These are phyloP conservation scores for Alectura lathami DNA, from an alignment of 2,113 vertebrate species.

Conservation along the genomic window DNA sequence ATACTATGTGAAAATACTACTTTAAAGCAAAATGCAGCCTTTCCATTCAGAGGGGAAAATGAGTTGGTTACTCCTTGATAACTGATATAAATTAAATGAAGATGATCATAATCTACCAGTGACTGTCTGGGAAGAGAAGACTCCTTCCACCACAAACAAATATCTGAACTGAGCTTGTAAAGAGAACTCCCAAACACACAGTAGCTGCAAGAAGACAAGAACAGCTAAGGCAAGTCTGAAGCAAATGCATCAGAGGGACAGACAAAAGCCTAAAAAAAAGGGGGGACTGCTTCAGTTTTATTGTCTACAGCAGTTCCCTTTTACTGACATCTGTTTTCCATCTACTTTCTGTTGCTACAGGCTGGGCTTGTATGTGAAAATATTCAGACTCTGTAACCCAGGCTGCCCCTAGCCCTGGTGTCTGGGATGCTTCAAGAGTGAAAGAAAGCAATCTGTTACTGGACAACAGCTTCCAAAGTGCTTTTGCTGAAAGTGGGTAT, in stretches of 20 bases:
- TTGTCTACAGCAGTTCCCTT: neutral
- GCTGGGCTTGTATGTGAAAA: neutral
- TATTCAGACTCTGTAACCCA: neutral
- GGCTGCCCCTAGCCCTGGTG: accelerated
- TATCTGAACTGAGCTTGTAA: neutral
- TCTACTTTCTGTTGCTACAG: neutral
- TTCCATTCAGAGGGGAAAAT: neutral
- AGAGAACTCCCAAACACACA: neutral
- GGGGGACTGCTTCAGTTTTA: neutral
- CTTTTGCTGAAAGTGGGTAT: neutral
- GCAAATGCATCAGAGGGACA: neutral
- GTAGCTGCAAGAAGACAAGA: neutral
- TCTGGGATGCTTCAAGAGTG: neutral
- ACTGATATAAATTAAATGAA: neutral
- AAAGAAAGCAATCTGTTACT: neutral
- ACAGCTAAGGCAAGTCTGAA: neutral
- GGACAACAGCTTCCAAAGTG: neutral
- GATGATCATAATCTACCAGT: neutral
- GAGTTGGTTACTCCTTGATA: neutral
- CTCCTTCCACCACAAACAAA: neutral
- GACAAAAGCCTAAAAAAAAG: neutral
- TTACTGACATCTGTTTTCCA: neutral
- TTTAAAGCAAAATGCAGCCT: neutral
- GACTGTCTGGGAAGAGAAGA: neutral
- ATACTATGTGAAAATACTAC: neutral